Evolutionary conservation across 2,113 vertebrate species (phyloP).

Genomic region (Ctenodactylus gundi): DNA sequence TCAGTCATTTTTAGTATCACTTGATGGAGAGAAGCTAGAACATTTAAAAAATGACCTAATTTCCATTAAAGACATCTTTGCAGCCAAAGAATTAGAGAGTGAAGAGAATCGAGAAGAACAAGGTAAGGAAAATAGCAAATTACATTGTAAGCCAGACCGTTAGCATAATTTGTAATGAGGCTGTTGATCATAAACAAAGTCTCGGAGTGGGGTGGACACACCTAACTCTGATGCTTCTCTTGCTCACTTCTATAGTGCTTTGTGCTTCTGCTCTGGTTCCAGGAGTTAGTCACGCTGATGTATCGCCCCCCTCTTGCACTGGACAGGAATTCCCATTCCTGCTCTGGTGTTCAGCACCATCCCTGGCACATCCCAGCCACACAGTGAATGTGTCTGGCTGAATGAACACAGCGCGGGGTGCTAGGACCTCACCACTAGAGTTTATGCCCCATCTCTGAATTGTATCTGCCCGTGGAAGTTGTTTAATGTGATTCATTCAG

Average conservation of each 20-base stretch:
- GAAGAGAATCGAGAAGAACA: constrained; percentile 83
- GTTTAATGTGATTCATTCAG: neutral
- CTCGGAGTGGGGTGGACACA: neutral
- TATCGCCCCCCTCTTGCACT: neutral
- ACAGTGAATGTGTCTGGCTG: accelerated
- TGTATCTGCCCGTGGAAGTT: neutral
- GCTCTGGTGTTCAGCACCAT: neutral
- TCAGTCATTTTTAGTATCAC: constrained; percentile 90
- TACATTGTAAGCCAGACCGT: neutral
- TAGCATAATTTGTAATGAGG: too few relatives aligned
- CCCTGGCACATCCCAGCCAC: neutral
- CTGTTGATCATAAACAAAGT: neutral
- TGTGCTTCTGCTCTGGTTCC: neutral
- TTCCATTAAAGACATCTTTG: constrained; percentile 94
- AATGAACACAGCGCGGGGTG: accelerated
- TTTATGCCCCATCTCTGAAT: neutral
- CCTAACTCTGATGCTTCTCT: neutral
- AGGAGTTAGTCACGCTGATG: neutral
- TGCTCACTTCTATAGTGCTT: neutral
- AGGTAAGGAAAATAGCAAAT: constrained; percentile 84
- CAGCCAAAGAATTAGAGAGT: constrained; percentile 86
- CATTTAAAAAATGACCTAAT: constrained; percentile 92
- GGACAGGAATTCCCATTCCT: neutral
- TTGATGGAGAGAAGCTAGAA: constrained; percentile 89
- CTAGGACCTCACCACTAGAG: neutral